Evolutionary conservation across 2,888 invertebrate genomes (phyloP), one percentile per base, ranked within the genome.

Genomic region (Loripinus fragilis): DNA sequence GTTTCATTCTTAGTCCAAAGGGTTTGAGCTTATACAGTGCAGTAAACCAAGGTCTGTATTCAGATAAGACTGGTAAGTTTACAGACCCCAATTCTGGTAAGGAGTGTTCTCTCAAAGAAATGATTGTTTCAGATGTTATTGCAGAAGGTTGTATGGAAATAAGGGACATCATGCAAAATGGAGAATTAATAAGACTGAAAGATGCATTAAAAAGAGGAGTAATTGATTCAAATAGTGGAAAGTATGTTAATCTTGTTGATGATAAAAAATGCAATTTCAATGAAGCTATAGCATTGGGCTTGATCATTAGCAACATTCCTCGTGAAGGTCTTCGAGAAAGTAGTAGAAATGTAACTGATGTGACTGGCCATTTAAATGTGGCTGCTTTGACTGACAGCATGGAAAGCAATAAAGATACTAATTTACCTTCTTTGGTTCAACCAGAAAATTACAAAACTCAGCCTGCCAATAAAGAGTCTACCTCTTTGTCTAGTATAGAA

Each of bases 171-270:
- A 74, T 76, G 15, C 87, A 87, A 70, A 89, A 89, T 69, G 88
- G 88, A 23, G 85, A 87, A 8, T 81, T 88, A 25, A 95, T 97
- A 38, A 96, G 97, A 0, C 93, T 99, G 65, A 95, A 96, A 87
- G 96, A 96, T 95, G 94, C 94, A 38, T 93, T 95, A 74, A 92
- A 93, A 79, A 93, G 93, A 80, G 94, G 94, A 35, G 88, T 94
- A 45, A 89, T 93, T 50, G 91, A 92, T 86, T 79, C 85, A 8
- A 73, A 85, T 28, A 78, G 83, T 72, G 90, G 90, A 35, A 84
- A 84, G 20, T 91, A 90, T 78, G 77, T 87, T 35, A 86, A 88
- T 71, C 85, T 85, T 25, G 78, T 78, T 35, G 85, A 86, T 68
- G 79, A 81, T 25, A 83, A 88, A 69, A 78, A 79, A 23, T 83